Evolutionary conservation across 64 coral and sea anemone genomes (phyloP).

Genomic region (Montipora capricornis): DNA sequence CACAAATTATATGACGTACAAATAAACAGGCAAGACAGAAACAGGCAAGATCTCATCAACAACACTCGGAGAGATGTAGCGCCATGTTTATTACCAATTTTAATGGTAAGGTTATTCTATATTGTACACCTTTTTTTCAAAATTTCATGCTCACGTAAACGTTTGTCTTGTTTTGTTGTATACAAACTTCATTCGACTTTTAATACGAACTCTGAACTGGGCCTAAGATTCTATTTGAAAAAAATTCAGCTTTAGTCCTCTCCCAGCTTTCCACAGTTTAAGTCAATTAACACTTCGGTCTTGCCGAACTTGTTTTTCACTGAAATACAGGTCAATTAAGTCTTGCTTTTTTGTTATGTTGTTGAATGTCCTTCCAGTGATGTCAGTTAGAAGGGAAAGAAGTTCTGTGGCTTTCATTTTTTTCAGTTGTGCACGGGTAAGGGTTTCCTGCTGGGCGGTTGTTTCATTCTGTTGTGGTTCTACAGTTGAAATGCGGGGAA

Average conservation of each 20-base stretch:
- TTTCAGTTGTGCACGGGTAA: constrained; percentile 30
- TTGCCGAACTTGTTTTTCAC: constrained; percentile 11
- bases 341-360: constrained; percentile 9
- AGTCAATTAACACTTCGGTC: constrained; percentile 3
- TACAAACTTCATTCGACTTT: constrained; percentile 24
- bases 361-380: constrained; percentile 5
- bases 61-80: too few relatives aligned
- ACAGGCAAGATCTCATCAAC: not conserved
- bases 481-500: not conserved
- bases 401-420: constrained; percentile 41
- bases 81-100: not conserved
- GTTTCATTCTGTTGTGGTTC: constrained; percentile 2
- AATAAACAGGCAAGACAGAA: not conserved
- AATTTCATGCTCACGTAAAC: constrained; percentile 9
- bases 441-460: not conserved
- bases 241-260: not conserved
- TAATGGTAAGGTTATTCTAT: constrained; percentile 16
- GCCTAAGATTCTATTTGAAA: not conserved
- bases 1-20: not conserved
- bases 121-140: not conserved
- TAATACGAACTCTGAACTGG: not conserved
- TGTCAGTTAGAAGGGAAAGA: constrained; percentile 9
- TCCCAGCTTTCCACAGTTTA: constrained; percentile 2
- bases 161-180: constrained; percentile 8
- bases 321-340: constrained; percentile 17